Conservation (phyloP, 2,113 vertebrate genomes). For the Tachycineta bicolor region DNA sequence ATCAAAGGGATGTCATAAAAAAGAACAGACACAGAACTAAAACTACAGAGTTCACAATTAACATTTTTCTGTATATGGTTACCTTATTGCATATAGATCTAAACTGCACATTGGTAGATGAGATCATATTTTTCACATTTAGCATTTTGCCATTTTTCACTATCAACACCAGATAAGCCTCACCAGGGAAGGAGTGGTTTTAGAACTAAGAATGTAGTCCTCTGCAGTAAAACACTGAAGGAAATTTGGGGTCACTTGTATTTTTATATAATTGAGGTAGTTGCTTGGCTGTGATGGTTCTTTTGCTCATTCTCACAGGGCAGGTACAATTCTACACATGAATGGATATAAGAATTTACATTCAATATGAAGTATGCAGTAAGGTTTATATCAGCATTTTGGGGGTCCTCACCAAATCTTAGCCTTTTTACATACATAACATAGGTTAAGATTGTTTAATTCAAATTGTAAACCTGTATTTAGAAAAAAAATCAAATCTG, state of each 20-base stretch:
- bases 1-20: neutral
- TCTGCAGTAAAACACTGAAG: neutral
- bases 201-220: neutral
- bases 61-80: neutral
- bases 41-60: neutral
- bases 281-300: neutral
- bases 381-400: neutral
- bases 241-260: neutral
- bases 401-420: neutral
- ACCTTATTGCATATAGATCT: neutral
- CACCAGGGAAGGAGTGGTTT: neutral
- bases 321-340: neutral
- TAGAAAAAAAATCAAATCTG: neutral
- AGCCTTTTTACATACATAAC: neutral
- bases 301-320: neutral
- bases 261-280: neutral
- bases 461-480: neutral
- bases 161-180: neutral
- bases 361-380: neutral
- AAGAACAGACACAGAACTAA: neutral
- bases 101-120: neutral
- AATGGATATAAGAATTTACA: neutral
- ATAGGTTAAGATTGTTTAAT: neutral
- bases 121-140: neutral
- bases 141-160: neutral